Evolutionary conservation across 2,113 vertebrate genomes (phyloP).

Genomic region (Pogonocichla stellata): DNA sequence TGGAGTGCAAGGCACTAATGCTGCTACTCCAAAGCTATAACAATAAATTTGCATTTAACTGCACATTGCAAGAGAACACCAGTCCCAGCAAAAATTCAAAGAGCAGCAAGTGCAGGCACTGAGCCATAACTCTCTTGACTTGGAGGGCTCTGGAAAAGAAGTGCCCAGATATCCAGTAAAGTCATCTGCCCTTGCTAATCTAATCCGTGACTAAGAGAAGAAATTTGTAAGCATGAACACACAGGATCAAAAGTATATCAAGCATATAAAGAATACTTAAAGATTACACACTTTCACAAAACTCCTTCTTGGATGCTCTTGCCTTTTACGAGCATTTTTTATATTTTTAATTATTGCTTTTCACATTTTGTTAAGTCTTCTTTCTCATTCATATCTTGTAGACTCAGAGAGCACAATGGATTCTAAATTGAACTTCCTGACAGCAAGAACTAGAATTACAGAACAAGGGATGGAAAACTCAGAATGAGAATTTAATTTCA

Average conservation of each 20-base stretch:
- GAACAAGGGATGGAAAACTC: not conserved
- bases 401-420: not conserved
- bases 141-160: not conserved
- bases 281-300: not conserved
- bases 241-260: not conserved
- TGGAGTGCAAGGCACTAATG: not conserved
- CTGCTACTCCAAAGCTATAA: not conserved
- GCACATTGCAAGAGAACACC: not conserved
- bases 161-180: not conserved
- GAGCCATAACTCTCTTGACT: not conserved
- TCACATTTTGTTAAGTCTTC: not conserved
- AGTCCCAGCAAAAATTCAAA: not conserved
- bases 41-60: not conserved
- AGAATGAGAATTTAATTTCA: not conserved
- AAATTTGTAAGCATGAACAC: not conserved
- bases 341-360: not conserved
- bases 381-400: not conserved
- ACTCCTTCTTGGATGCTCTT: not conserved
- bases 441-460: not conserved
- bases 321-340: fast-evolving
- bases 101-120: not conserved
- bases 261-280: not conserved
- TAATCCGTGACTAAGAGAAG: not conserved
- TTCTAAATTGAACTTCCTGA: not conserved
- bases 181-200: not conserved